Evolutionary conservation across 2,888 invertebrate species (phyloP).

Genomic region (Cerastoderma edule): DNA sequence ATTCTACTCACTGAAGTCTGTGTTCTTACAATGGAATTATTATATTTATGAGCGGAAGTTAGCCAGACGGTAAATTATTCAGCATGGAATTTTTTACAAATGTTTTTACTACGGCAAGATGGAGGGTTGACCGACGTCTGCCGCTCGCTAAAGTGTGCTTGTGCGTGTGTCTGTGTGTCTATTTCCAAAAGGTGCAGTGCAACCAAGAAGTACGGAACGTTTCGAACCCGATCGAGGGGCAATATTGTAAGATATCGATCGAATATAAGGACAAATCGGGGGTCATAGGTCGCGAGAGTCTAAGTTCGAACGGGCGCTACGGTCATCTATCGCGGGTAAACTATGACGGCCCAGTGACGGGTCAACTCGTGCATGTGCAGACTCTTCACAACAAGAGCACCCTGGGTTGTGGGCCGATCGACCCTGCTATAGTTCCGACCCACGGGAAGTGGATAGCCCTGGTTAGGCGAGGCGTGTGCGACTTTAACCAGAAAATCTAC

Average conservation of each 20-base stretch:
- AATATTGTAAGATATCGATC: conserved; percentile 19
- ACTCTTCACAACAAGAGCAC: conserved; percentile 31
- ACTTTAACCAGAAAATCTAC: conserved; percentile 92
- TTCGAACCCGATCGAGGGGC: neutral
- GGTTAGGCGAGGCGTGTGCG: conserved; percentile 91
- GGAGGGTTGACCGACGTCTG: conserved; percentile 31
- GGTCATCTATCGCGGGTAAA: conserved; percentile 30
- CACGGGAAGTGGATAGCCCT: conserved; percentile 91
- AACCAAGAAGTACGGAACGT: neutral
- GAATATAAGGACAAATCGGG: conserved; percentile 16
- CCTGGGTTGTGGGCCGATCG: conserved; percentile 39
- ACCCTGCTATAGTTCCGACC: conserved; percentile 66
- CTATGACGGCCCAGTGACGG: conserved; percentile 26
- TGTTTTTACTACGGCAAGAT: conserved; percentile 45
- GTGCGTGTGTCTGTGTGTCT: conserved; percentile 17
- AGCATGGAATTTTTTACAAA: conserved; percentile 47
- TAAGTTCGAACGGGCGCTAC: conserved; percentile 15
- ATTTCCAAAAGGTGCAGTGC: conserved; percentile 13
- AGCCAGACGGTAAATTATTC: neutral
- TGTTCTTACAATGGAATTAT: neutral
- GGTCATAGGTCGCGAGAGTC: neutral
- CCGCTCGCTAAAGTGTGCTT: conserved; percentile 13
- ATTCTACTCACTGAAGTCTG: neutral
- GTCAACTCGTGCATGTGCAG: conserved; percentile 41
- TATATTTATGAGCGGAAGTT: neutral